Percentiles rank a stretch among this genome's conserved stretches.
Evolutionary conservation across 2,888 invertebrate genomes (phyloP).

Genomic region (Thymelicus lineola): DNA sequence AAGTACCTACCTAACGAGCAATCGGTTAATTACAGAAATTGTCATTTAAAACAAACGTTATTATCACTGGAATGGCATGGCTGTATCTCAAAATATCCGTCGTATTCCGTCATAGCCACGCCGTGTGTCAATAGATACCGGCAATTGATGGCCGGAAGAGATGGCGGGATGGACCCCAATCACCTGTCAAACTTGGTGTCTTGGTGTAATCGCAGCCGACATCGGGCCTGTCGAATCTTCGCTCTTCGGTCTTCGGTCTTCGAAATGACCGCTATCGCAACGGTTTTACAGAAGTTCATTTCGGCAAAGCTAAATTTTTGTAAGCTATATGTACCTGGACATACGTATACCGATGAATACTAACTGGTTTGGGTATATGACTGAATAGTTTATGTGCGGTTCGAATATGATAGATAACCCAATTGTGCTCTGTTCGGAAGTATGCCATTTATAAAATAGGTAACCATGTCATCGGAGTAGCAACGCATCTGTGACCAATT

Average conservation of each 20-base stretch:
- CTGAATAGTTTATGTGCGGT: not conserved
- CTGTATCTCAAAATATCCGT: conserved; percentile 23
- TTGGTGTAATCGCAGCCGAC: conserved; percentile 64
- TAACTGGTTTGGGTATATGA: too few species aligned
- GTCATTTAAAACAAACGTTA: conserved; percentile 33
- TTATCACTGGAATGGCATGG: conserved; percentile 16
- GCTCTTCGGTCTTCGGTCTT: conserved; percentile 14
- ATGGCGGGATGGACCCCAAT: conserved; percentile 76
- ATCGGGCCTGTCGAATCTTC: conserved; percentile 20
- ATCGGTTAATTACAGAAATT: conserved; percentile 14
- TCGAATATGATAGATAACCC: too few species aligned
- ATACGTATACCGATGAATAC: too few species aligned
- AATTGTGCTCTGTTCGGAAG: too few species aligned
- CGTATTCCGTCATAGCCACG: conserved; percentile 43
- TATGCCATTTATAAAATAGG: too few species aligned
- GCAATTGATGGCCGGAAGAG: conserved; percentile 63
- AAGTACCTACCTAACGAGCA: not conserved
- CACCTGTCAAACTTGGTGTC: conserved; percentile 77
- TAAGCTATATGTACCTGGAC: not conserved
- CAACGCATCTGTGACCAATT: too few species aligned
- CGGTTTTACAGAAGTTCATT: conserved; percentile 21
- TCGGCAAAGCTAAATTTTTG: conserved; percentile 19
- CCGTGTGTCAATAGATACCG: conserved; percentile 64
- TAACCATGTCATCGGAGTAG: too few species aligned
- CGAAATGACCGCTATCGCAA: conserved; percentile 25